Percentiles rank a stretch among this genome's conserved stretches.
phyloP scores from a whole-genome alignment of 2,888 invertebrate species.

The Ametastegia equiseti region DNA sequence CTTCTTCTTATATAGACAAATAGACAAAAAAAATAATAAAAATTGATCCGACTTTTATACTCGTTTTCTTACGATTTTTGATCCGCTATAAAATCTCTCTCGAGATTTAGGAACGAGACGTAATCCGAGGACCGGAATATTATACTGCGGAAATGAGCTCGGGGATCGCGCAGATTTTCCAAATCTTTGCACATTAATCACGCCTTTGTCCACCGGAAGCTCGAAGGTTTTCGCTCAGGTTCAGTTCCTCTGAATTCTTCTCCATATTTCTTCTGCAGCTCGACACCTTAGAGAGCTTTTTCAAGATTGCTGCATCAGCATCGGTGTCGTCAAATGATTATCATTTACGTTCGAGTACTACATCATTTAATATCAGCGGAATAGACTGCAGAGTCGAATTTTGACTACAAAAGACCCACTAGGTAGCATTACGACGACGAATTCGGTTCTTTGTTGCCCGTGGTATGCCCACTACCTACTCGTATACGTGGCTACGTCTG shows the following conservation, averaged over 20 bases:
- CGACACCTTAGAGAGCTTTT: background rate
- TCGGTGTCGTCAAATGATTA: conserved; percentile 8
- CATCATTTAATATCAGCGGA: background rate
- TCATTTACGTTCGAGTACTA: background rate
- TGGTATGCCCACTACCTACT: no score
- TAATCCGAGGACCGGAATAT: background rate
- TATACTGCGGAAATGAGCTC: conserved; percentile 11
- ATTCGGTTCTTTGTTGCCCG: conserved; percentile 30
- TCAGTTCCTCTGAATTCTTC: background rate
- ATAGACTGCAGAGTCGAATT: conserved; percentile 12
- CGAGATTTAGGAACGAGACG: background rate
- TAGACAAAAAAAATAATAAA: no score
- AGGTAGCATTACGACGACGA: background rate
- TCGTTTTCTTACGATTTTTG: no score
- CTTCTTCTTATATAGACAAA: background rate
- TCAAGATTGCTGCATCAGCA: background rate
- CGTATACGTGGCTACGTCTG: no score
- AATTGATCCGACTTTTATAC: background rate
- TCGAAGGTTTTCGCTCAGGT: background rate
- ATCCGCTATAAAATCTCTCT: background rate
- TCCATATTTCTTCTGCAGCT: background rate
- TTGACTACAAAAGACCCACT: conserved; percentile 8
- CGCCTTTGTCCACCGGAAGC: background rate
- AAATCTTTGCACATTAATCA: background rate
- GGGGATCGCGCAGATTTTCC: background rate